Conservation (phyloP, 2,797 vertebrate genomes). For the Chromobotia macracanthus region DNA sequence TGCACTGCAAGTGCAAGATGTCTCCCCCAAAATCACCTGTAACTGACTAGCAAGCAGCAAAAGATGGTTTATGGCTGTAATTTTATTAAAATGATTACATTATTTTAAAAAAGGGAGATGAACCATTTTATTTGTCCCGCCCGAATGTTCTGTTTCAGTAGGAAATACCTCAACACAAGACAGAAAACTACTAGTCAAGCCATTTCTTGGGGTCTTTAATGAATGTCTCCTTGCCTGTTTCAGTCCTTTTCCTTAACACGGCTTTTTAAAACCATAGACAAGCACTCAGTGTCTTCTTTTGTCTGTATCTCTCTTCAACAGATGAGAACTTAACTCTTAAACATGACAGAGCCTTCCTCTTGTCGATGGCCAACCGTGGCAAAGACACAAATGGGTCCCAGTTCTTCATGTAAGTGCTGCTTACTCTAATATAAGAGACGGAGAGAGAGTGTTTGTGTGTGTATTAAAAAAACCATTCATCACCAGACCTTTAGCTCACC, state of each 20-base stretch:
- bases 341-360: conserved; percentile 97
- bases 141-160: no score
- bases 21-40: background rate
- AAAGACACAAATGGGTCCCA: conserved; percentile 99
- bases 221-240: conserved; percentile 25
- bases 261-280: conserved; percentile 29
- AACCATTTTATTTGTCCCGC: background rate
- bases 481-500: conserved; percentile 44
- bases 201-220: conserved; percentile 4
- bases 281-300: conserved; percentile 48
- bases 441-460: conserved; percentile 54
- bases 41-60: background rate
- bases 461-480: conserved; percentile 53
- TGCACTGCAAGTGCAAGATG: background rate
- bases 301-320: conserved; percentile 71
- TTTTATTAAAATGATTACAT: background rate
- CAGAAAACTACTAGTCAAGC: background rate
- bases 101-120: background rate
- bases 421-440: conserved; percentile 23
- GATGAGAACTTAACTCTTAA: conserved; percentile 99
- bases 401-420: conserved; percentile 96
- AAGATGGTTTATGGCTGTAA: background rate
- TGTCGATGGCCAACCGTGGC: conserved; percentile 99
- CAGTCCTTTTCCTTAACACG: conserved; percentile 31
- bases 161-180: background rate